Conservation (phyloP, 1,140 invertebrate genomes). For the Drosophila repleta region DNA sequence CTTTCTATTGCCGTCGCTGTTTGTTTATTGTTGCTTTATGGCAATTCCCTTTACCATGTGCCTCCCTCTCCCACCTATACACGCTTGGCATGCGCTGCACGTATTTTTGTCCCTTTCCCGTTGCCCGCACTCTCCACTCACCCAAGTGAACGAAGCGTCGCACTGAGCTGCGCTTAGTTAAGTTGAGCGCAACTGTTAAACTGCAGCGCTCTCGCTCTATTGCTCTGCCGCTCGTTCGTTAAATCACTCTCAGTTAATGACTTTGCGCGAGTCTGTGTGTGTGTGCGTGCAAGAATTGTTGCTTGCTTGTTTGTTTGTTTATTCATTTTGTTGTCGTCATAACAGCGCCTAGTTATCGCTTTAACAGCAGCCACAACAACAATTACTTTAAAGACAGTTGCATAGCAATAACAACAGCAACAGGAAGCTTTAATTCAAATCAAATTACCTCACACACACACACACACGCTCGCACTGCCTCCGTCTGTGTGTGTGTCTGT, state of each 20-base stretch:
- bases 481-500: slow-evolving; percentile 9
- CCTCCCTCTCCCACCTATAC: too few relatives aligned
- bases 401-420: slow-evolving; percentile 22
- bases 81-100: slow-evolving; percentile 60
- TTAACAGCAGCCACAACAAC: slow-evolving; percentile 52
- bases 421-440: slow-evolving; percentile 52
- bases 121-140: not conserved
- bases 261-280: slow-evolving; percentile 1
- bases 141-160: slow-evolving; percentile 18
- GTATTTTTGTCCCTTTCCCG: slow-evolving; percentile 25
- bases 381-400: slow-evolving; percentile 32
- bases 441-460: slow-evolving; percentile 23
- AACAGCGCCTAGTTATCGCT: slow-evolving; percentile 69
- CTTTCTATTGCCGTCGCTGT: slow-evolving; percentile 22
- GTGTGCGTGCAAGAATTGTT: slow-evolving; percentile 69
- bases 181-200: slow-evolving; percentile 66
- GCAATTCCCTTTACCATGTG: slow-evolving; percentile 11
- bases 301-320: slow-evolving; percentile 34
- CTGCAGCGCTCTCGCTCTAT: slow-evolving; percentile 24
- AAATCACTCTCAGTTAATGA: slow-evolving; percentile 31
- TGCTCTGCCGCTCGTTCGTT: slow-evolving; percentile 15
- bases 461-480: not conserved
- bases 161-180: slow-evolving; percentile 65
- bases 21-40: slow-evolving; percentile 31
- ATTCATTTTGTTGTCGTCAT: slow-evolving; percentile 65